Evolutionary conservation across 2,797 vertebrate genomes (phyloP), one percentile per base, ranked within the genome.

Genomic region (Lindbergichthys nudifrons): DNA sequence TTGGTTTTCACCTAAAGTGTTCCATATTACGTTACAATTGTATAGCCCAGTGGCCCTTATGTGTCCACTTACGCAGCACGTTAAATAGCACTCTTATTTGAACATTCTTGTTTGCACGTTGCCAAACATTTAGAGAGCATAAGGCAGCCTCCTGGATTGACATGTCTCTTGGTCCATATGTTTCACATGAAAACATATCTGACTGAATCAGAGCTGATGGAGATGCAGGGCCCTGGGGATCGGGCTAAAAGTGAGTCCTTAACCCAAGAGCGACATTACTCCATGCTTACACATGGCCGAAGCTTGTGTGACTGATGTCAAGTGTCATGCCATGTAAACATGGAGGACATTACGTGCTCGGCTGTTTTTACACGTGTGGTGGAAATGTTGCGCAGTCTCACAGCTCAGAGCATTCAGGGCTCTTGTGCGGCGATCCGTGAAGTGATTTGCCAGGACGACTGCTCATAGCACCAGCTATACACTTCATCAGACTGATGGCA

Each of bases 1-100:
- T 94, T 93, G 91, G 91, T 93, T 94, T 94, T 92, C 82, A 92
- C 93, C 90, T 88, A 93, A 94, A 93, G 93, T 92, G 92, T 94
- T 93, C 92, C 88, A 91, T 91, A 91, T 92, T 92, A 88, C 80
- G 85, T 94, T 94, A 89, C 36, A 68, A 10, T 85, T 30, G 78
- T 88, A 79, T 70, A 78, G 77, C 70, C 79, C 85, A 69, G 79
- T 82, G 87, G 89, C 82, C 85, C 87, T 90, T 90, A 89, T 81
- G 80, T 84, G 80, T 81, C 79, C 91, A 92, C 89, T 92, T 90
- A 88, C 46, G 54, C 66, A 52, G 65, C 67, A 81, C 82, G 80
- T 87, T 82, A 88, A 90, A 87, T 41, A 77, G 77, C 77, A 88
- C 85, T 91, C 75, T 78, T 84, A 75, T 83, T 87, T 78, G 82